Evolutionary conservation across 2,888 invertebrate species (phyloP).

Genomic region (Graphium colonna): DNA sequence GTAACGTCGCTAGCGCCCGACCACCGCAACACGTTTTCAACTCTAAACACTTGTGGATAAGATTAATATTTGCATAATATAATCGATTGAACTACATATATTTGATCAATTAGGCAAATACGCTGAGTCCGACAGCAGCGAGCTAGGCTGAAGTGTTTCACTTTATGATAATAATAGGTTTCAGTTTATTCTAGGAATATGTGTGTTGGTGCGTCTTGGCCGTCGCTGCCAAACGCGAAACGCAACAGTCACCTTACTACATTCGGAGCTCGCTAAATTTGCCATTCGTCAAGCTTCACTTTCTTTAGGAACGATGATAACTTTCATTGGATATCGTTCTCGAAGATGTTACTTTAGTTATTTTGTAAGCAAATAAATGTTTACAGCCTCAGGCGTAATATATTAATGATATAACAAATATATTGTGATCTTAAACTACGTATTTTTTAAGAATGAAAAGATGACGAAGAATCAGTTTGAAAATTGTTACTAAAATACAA

Average conservation of each 20-base stretch:
- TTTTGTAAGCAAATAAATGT: not conserved
- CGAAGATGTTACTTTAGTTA: not conserved
- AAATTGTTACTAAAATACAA: too few species aligned
- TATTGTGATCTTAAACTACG: too few species aligned
- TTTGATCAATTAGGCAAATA: constrained; percentile 80
- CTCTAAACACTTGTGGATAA: constrained; percentile 40
- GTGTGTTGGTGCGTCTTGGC: constrained; percentile 6
- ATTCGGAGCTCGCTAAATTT: not conserved
- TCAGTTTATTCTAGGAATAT: constrained; percentile 46
- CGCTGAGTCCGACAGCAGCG: constrained; percentile 70
- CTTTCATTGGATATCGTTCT: not conserved
- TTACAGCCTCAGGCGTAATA: too few species aligned
- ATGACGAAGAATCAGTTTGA: too few species aligned
- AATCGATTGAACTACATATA: constrained; percentile 67
- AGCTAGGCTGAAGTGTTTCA: constrained; percentile 70
- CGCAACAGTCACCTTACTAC: not conserved
- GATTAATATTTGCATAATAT: constrained; percentile 37
- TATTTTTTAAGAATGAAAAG: too few species aligned
- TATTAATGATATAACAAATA: too few species aligned
- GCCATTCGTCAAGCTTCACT: not conserved
- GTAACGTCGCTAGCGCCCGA: constrained; percentile 70
- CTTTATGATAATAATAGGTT: constrained; percentile 60
- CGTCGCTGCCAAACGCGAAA: not conserved
- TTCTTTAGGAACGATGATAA: not conserved
- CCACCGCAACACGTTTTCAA: constrained; percentile 48